phyloP scores from a whole-genome alignment of 2,888 invertebrate species.

The Torymus texanus region DNA sequence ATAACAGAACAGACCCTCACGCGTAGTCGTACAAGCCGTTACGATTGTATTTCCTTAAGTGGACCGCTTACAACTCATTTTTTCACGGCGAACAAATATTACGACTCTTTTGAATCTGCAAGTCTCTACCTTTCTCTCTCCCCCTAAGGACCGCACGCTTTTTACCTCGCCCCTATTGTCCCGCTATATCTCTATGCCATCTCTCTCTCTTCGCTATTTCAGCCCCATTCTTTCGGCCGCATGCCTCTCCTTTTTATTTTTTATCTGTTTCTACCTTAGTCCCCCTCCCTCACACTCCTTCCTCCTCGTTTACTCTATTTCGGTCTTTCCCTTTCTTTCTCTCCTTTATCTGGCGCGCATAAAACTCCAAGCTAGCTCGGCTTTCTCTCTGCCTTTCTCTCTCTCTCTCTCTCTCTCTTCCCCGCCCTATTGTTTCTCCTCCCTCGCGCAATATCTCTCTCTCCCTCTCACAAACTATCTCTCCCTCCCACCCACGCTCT shows the following conservation, averaged over 20 bases:
- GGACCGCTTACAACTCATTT: constrained; percentile 45
- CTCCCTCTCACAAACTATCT: background rate
- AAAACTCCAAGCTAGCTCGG: background rate
- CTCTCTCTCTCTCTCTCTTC: background rate
- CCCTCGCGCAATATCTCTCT: background rate
- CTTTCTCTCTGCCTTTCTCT: constrained; percentile 5
- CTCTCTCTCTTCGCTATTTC: constrained; percentile 34
- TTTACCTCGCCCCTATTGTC: constrained; percentile 40
- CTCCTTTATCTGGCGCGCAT: constrained; percentile 21
- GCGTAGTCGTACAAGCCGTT: background rate
- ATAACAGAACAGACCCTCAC: no score
- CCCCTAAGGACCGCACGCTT: constrained; percentile 18
- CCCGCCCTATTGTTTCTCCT: background rate
- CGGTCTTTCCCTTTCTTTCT: constrained; percentile 12
- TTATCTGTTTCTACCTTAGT: constrained; percentile 1
- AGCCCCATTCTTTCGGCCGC: constrained; percentile 12
- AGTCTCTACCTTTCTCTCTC: no score
- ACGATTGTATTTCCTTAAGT: constrained; percentile 47
- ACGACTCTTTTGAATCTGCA: constrained; percentile 36
- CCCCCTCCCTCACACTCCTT: no score
- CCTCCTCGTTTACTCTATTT: constrained; percentile 41
- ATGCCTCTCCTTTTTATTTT: constrained; percentile 11
- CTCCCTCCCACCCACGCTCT: background rate
- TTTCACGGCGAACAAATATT: constrained; percentile 41
- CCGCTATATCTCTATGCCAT: constrained; percentile 42